phyloP scores from a whole-genome alignment of 2,888 invertebrate genomes.

The Stenolophus ochropezus region DNA sequence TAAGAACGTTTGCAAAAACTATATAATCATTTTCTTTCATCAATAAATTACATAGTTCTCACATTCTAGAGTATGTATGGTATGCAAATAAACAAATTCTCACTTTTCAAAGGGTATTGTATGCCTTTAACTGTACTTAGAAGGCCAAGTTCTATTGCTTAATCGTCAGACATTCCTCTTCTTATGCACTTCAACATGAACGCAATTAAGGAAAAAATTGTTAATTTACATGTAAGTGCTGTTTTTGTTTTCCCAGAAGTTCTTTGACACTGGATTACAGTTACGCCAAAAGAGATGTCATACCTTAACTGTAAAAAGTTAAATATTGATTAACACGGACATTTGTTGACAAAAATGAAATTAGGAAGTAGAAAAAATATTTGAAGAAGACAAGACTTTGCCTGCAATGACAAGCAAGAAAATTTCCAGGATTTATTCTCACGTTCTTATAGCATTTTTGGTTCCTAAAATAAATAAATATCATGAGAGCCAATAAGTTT shows the following conservation, averaged over 20 bases:
- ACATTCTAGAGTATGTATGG: neutral
- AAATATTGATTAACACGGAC: conserved; percentile 58
- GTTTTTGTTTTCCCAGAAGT: conserved; percentile 57
- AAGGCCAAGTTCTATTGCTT: conserved; percentile 12
- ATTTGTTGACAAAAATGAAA: conserved; percentile 24
- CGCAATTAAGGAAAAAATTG: conserved; percentile 57
- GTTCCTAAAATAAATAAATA: too few species aligned
- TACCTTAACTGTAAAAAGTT: conserved; percentile 52
- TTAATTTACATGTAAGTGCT: conserved; percentile 55
- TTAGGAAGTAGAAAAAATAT: neutral
- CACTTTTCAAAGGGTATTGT: conserved; percentile 16
- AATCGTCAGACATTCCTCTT: conserved; percentile 31
- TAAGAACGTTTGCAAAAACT: neutral
- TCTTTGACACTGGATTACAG: conserved; percentile 56
- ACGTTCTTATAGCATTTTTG: too few species aligned
- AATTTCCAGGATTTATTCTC: too few species aligned
- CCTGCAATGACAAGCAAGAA: neutral
- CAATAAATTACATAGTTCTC: neutral
- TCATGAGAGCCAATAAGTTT: too few species aligned
- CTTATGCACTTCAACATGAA: conserved; percentile 37
- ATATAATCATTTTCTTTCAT: neutral
- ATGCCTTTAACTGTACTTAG: neutral
- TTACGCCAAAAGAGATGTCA: conserved; percentile 46
- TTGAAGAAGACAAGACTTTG: neutral
- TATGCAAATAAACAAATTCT: conserved; percentile 37